These are phyloP conservation scores for Machimus rusticus DNA, from an alignment of 2,888 invertebrate genomes.

Conservation along the genomic window DNA sequence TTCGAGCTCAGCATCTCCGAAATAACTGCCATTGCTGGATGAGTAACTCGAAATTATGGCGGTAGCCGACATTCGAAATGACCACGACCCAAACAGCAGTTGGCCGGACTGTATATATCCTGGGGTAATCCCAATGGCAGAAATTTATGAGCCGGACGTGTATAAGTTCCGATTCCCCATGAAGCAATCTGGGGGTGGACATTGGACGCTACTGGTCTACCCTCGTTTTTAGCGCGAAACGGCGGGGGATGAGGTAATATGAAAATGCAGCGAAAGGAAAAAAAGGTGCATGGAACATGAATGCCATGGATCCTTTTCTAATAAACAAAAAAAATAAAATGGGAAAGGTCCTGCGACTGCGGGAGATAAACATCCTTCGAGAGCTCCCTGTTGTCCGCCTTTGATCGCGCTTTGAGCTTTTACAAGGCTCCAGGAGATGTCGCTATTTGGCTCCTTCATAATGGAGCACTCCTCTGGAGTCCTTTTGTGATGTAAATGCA, in stretches of 20 bases:
- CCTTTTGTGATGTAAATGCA: constrained; percentile 5
- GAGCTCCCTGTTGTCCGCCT: neutral
- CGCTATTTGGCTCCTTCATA: neutral
- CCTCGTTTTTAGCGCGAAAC: neutral
- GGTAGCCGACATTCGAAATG: neutral
- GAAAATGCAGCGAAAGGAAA: neutral
- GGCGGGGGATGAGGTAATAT: neutral
- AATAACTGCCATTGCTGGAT: constrained; percentile 16
- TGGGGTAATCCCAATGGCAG: neutral
- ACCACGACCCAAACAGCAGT: neutral
- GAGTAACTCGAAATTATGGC: constrained; percentile 22
- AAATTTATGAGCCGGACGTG: constrained; percentile 34
- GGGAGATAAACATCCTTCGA: neutral
- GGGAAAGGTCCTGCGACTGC: neutral
- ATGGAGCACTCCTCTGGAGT: neutral
- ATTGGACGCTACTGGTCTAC: neutral
- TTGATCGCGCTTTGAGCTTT: constrained; percentile 6
- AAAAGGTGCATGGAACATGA: neutral
- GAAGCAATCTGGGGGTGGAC: neutral
- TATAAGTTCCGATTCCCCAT: neutral
- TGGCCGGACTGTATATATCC: neutral
- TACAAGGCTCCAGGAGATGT: neutral
- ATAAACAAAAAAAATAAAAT: neutral
- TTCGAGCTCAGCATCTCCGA: neutral
- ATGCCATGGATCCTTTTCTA: neutral